Base-by-base conservation (phyloP, 2,797 vertebrate species). In the Denticeps clupeoides region DNA sequence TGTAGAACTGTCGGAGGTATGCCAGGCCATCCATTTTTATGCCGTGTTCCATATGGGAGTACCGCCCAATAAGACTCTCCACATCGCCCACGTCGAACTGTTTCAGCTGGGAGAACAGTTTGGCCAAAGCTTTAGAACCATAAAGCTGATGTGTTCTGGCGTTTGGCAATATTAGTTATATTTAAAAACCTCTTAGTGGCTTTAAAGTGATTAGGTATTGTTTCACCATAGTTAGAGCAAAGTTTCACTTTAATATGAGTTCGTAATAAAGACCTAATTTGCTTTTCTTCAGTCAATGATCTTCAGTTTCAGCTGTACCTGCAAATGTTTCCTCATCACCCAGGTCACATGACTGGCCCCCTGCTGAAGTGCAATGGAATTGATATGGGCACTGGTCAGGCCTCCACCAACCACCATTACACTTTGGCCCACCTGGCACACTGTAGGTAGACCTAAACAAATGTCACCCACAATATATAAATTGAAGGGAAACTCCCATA, bases 71-170 rank as follows among this genome's bases (percentile, higher is more conserved):
- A 64, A 87, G 67, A 50, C 71, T 79, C 65, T 86, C 83, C 52
- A 87, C 74, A 0, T 86, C 82, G 0, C 82, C 85, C 53, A 84
- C 78, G 1, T 86, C 82, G 59, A 86, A 86, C 62, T 86, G 84
- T 42, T 85, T 86, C 35, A 86, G 45, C 83, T 87, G 68, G 19
- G 28, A 11, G 1, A 19, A 23, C 22, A 29, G 22, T 24, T 48
- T n/a, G 37, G 7, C 11, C 4, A 12, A 18, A n/a, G n/a, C n/a
- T n/a, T n/a, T n/a, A n/a, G n/a, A n/a, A n/a, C n/a, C n/a, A n/a
- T n/a, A n/a, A n/a, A n/a, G n/a, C n/a, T n/a, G n/a, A n/a, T n/a
- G n/a, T n/a, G n/a, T n/a, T n/a, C n/a, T n/a, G n/a, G n/a, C n/a
- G n/a, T n/a, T n/a, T n/a, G n/a, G n/a, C n/a, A n/a, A n/a, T n/a